These are phyloP conservation scores for Spongilla lacustris DNA, from an alignment of 37 sponge, comb jelly and placozoan genomes.

Conservation along the genomic window DNA sequence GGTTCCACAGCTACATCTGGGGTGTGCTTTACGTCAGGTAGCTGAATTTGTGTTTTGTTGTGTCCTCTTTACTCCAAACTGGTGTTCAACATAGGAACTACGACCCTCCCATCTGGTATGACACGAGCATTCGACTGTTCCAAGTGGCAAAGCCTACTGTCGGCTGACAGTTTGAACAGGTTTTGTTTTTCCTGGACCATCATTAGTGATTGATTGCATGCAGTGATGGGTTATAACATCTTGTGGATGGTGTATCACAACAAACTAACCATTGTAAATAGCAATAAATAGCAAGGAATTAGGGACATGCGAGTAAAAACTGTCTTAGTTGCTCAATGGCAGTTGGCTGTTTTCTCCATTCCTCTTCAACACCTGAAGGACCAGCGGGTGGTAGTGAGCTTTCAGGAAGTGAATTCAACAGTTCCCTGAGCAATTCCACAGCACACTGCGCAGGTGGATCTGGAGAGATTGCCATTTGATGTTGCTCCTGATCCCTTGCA, in stretches of 20 bases:
- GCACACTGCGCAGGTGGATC: too few relatives aligned
- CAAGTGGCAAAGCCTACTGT: constrained; percentile 44
- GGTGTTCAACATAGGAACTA: constrained; percentile 70
- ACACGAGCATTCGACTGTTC: constrained; percentile 87
- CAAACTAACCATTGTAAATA: not conserved
- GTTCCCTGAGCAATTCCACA: constrained; percentile 6
- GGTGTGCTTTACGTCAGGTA: constrained; percentile 93
- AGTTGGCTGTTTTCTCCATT: constrained; percentile 31
- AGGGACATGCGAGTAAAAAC: constrained; percentile 32
- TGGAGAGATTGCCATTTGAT: not conserved
- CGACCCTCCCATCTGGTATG: constrained; percentile 92
- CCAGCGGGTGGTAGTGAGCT: constrained; percentile 6
- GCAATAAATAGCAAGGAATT: not conserved
- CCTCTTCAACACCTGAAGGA: not conserved
- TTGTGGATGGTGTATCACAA: not conserved
- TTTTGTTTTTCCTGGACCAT: not conserved
- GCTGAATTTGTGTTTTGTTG: not conserved
- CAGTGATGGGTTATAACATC: too few relatives aligned
- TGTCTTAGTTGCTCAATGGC: constrained; percentile 48
- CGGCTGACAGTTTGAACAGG: not conserved
- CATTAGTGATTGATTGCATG: not conserved
- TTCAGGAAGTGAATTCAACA: constrained; percentile 7
- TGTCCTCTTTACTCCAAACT: not conserved
- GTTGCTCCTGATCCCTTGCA: not conserved
- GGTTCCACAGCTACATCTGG: constrained; percentile 98